phyloP scores from a whole-genome alignment of 2,113 vertebrate species.

The Furnarius figulus region DNA sequence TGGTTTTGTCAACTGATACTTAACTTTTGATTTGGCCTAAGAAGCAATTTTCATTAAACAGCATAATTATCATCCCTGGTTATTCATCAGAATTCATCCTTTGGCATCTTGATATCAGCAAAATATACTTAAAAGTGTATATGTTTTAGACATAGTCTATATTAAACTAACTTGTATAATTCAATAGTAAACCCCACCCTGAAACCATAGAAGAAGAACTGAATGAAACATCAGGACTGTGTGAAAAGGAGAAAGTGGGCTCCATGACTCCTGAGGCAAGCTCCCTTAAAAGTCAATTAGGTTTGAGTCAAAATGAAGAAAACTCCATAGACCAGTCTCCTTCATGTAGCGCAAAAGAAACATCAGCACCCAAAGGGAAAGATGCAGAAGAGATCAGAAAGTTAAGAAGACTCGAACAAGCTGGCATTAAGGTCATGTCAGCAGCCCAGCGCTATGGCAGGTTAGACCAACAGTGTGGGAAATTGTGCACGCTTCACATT shows the following conservation, averaged over 20 bases:
- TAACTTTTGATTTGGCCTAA: not conserved
- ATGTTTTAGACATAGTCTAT: not conserved
- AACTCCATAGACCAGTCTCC: constrained; percentile 29
- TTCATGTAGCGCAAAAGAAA: constrained; percentile 41
- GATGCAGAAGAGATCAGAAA: constrained; percentile 77
- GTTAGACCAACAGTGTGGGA: constrained; percentile 76
- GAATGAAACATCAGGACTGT: constrained; percentile 57
- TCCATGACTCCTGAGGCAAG: not conserved
- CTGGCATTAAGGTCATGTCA: constrained; percentile 90
- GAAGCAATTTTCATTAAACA: not conserved
- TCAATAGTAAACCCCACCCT: constrained; percentile 75
- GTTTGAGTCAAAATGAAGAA: constrained; percentile 23
- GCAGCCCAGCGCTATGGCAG: constrained; percentile 87
- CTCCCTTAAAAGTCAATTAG: constrained; percentile 6
- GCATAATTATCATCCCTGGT: not conserved
- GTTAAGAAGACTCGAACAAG: constrained; percentile 83
- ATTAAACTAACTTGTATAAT: constrained; percentile 68
- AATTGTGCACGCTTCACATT: constrained; percentile 35
- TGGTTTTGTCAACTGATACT: not conserved
- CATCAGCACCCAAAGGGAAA: constrained; percentile 58
- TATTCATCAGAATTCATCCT: not conserved
- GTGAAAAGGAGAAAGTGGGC: constrained; percentile 41
- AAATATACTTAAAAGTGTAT: not conserved
- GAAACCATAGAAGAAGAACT: constrained; percentile 81
- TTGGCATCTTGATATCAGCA: not conserved